Evolutionary conservation across 2,888 invertebrate species (phyloP), one percentile per base, ranked within the genome.

Genomic region (Campopleginae sp.): DNA sequence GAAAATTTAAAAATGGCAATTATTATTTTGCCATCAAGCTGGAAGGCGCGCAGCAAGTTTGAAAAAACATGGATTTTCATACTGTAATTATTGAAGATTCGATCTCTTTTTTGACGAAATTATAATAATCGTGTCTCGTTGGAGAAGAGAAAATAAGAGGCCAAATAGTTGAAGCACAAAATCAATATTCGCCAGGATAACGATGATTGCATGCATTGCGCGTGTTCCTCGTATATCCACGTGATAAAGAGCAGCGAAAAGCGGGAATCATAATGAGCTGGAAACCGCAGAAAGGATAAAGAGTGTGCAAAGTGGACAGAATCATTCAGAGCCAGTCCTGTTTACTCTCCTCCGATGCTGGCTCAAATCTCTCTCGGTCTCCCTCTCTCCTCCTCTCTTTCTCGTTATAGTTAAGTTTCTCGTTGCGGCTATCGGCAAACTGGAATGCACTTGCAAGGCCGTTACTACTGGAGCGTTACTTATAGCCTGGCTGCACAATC

Each of bases 371-470:
- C 71, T 54, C 12, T 38, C 58, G 38, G n/a, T 19, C 63, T 63
- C 74, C 7, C 38, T 27, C 23, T 23, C 51, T n/a, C 72, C 33
- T 10, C 14, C 70, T 51, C 46, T 33, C 14, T 71, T 19, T 71
- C 63, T 65, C 58, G 63, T 42, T 48, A 8, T 72, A 23, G 76
- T 65, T 51, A 38, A 33, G 65, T 77, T 61, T 77, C 78, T 71
- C 31, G 71, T 80, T 80, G 70, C 33, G 42, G 82, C 85, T 80
- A 82, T 85, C 82, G 79, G 38, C 65, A 79, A 82, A 82, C 82
- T 82, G 85, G 85, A 85, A 85, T 85, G 85, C 85, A 85, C 85
- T 85, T 85, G 85, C 85, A 85, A 85, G 85, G 85, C 82, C 85
- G 85, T 85, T 79, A 85, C 85, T 85, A 79, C 82, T 79, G 82